Percentiles rank a stretch among this genome's conserved stretches.
phyloP scores from a whole-genome alignment of 2,113 vertebrate genomes.

The Myrmophylax atrothorax region DNA sequence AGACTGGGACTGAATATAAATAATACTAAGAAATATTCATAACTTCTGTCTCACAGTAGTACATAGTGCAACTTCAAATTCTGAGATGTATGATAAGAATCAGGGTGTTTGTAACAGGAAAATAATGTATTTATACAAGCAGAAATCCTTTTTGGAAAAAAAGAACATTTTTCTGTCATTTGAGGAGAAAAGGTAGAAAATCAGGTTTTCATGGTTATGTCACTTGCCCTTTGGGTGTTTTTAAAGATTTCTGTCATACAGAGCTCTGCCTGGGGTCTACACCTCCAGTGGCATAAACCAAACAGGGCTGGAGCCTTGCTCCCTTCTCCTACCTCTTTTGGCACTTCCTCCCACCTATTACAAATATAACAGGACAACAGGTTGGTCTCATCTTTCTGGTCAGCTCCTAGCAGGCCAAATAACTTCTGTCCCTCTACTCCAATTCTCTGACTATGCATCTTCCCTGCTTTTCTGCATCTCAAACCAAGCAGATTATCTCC shows the following conservation, averaged over 20 bases:
- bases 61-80: neutral
- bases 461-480: neutral
- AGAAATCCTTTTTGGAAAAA: neutral
- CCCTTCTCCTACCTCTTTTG: neutral
- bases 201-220: neutral
- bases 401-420: neutral
- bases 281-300: neutral
- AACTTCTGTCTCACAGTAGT: neutral
- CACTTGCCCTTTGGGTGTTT: neutral
- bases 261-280: neutral
- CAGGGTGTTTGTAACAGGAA: neutral
- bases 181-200: neutral
- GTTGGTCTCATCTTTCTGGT: neutral
- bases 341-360: neutral
- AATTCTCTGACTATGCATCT: neutral
- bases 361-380: neutral
- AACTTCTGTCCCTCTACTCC: neutral
- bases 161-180: neutral
- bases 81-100: neutral
- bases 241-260: neutral
- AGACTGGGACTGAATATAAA: neutral
- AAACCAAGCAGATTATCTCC: neutral
- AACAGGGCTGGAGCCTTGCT: neutral
- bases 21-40: neutral
- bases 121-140: neutral